These are phyloP conservation scores for Diaphora mendica DNA, from an alignment of 2,888 invertebrate species.

Conservation along the genomic window DNA sequence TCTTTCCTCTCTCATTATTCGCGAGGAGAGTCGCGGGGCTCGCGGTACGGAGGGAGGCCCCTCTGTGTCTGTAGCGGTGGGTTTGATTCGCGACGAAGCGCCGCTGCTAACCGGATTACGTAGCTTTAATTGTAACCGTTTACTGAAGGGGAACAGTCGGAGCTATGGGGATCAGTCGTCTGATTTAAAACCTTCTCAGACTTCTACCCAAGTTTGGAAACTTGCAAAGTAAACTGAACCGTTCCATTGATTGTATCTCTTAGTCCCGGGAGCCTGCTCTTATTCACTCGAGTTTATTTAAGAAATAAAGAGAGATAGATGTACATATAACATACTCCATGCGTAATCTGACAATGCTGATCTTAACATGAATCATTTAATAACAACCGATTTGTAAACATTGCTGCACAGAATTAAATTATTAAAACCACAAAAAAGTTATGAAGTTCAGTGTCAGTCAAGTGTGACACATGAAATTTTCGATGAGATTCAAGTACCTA, in stretches of 20 bases:
- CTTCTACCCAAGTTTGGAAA: background rate
- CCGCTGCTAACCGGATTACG: conserved; percentile 11
- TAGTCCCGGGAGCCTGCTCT: background rate
- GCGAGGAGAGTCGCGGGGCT: background rate
- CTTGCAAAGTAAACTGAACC: background rate
- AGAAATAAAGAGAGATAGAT: background rate
- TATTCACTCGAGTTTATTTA: background rate
- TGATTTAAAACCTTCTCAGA: background rate
- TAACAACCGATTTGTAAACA: background rate
- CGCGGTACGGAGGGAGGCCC: background rate
- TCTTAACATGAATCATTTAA: background rate
- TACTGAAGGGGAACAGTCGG: background rate
- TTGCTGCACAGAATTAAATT: background rate
- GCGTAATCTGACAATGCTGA: background rate
- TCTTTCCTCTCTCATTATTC: conserved; percentile 32
- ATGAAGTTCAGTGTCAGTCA: background rate
- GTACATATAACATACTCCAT: background rate
- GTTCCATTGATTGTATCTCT: background rate
- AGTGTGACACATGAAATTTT: background rate
- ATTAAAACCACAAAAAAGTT: background rate
- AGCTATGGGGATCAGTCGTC: conserved; percentile 1
- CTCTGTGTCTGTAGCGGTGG: background rate
- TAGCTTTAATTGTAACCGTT: conserved; percentile 17
- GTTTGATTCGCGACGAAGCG: conserved; percentile 1
- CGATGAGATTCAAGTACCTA: background rate